Evolutionary conservation across 2,113 vertebrate genomes (phyloP).

Genomic region (Fregetta grallaria): DNA sequence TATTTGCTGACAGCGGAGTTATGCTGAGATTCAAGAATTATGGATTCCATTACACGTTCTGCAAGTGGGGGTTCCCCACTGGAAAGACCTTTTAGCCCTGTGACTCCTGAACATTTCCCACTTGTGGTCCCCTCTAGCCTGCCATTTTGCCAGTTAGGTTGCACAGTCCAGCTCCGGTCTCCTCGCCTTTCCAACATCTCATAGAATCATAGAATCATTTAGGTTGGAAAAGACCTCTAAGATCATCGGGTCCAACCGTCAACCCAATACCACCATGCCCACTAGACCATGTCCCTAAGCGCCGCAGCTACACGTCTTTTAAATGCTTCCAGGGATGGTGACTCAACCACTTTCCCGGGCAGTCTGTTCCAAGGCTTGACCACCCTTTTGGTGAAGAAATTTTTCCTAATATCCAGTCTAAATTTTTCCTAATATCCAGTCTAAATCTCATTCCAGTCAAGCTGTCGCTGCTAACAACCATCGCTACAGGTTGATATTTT

Average conservation of each 20-base stretch:
- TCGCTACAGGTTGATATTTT: background rate
- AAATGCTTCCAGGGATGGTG: too few relatives aligned
- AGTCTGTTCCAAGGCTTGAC: too few relatives aligned
- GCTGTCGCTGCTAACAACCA: background rate
- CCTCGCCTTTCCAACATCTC: background rate
- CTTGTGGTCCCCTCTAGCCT: background rate
- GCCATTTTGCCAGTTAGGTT: background rate
- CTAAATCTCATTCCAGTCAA: background rate
- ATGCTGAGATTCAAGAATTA: background rate
- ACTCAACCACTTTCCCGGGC: too few relatives aligned
- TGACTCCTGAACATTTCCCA: background rate
- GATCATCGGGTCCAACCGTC: too few relatives aligned
- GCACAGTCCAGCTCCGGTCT: background rate
- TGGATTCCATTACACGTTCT: background rate
- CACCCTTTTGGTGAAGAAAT: too few relatives aligned
- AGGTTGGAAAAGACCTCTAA: too few relatives aligned
- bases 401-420: too few relatives aligned
- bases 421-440: too few relatives aligned
- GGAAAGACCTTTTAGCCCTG: background rate
- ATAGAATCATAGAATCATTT: background rate
- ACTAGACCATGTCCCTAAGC: too few relatives aligned
- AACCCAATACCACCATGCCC: too few relatives aligned
- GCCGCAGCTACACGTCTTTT: too few relatives aligned
- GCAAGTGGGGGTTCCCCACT: background rate
- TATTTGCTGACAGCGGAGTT: background rate